Conservation (phyloP, 2,797 vertebrate genomes). For the Poecilia gillii region DNA sequence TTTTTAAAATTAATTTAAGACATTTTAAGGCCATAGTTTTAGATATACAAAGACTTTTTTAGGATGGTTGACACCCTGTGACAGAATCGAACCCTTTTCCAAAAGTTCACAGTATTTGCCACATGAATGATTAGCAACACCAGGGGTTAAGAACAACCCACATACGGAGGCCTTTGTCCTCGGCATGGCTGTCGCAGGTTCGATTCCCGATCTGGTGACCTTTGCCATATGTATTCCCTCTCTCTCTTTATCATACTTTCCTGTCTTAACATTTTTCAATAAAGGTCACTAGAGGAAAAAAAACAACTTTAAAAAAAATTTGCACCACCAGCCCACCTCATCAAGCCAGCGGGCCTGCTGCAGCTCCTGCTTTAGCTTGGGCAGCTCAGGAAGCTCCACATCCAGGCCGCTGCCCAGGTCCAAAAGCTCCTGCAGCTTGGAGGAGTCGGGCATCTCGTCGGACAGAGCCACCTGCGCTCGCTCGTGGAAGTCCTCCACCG, state of each 20-base stretch:
- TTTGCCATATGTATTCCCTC: no score
- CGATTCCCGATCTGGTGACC: no score
- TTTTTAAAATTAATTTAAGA: no score
- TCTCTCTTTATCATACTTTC: no score
- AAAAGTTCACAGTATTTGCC: neutral
- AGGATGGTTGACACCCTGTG: neutral
- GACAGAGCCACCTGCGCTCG: conserved; percentile 92
- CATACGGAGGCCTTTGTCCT: no score
- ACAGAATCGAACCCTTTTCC: neutral
- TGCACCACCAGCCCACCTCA: conserved; percentile 74
- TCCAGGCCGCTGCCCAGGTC: conserved; percentile 94
- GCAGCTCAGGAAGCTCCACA: conserved; percentile 94
- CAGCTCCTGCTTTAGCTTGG: conserved; percentile 93
- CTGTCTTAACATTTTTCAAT: no score
- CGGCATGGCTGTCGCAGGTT: no score
- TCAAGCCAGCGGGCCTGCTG: conserved; percentile 98
- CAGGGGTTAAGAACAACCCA: no score
- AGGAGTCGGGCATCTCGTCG: conserved; percentile 93
- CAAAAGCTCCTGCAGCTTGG: conserved; percentile 92
- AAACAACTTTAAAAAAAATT: neutral
- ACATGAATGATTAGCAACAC: neutral
- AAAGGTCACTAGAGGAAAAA: no score
- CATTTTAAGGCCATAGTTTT: no score
- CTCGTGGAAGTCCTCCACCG: conserved; percentile 97
- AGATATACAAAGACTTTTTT: no score